Evolutionary conservation across 2,888 invertebrate species (phyloP), one percentile per base, ranked within the genome.

Genomic region (Zelleria hepariella): DNA sequence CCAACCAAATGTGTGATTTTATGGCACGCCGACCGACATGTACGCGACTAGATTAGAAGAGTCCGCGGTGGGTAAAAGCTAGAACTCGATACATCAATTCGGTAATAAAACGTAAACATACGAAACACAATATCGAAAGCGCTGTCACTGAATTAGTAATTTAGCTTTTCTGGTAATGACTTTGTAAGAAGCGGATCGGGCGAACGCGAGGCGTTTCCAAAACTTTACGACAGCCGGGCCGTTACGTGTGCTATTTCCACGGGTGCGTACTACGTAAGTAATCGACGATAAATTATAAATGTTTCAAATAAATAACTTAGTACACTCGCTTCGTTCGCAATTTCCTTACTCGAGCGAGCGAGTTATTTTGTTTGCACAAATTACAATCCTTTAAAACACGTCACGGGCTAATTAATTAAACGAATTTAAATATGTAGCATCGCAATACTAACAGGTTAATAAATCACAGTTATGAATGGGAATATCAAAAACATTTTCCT

Each of bases 231-330:
- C 66, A 68, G 67, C 67, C 66, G 67, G 68, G 67, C 67, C 66
- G 67, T 71, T 72, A 65, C 68, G 62, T 66, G 68, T 66, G 68
- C 67, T 68, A 71, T 68, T 68, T 68, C 68, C 68, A 64, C 69
- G 69, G 67, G 68, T 68, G 71, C 71, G 70, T 71, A 69, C 68
- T 73, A 67, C 69, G 65, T 53, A 52, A 32, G 53, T 58, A 53
- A 74, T 72, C 70, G 70, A 63, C 73, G 64, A 69, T 74, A 75
- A 72, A 71, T 72, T 72, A 73, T 71, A 72, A 73, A 73, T 66
- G 68, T 63, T 65, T 72, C 69, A 68, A 70, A 68, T 68, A 68
- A 70, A 68, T 67, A 65, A 66, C 70, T 67, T 68, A 73, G 68
- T 72, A 72, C 54, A 20, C 27, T 55, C 55, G 32, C 32, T 55